Base-by-base conservation (phyloP, 1,140 invertebrate genomes). In the Drosophila pandora region DNA sequence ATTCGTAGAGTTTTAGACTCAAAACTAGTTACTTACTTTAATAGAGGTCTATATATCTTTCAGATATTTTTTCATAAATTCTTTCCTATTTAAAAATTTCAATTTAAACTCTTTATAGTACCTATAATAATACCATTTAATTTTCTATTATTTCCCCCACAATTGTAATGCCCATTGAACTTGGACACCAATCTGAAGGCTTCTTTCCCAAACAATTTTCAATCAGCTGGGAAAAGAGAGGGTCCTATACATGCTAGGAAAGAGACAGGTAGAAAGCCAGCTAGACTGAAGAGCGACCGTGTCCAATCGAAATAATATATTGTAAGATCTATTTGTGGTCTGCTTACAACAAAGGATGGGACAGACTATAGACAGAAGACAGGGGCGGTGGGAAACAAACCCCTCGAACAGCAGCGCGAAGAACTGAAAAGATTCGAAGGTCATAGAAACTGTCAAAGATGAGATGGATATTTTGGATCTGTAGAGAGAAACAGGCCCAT, bases 241-340 rank as follows among this genome's bases (percentile, higher is more conserved):
- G 21, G 12, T 10, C 43, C 17, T 17, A 22, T 47, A 30, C 12
- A 17, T 2, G n/a, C n/a, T 21, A 8, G 9, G 22, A 30, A 13
- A 52, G 49, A 30, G 28, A 52, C 23, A 8, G 10, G 9, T 7
- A 41, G 45, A n/a, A n/a, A 13, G 10, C 32, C 12, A 39, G 30
- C 12, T 34, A 43, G 17, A 23, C 34, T 23, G 47, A 54, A 48
- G 49, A 69, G 43, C 63, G 65, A 68, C 68, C 68, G 57, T 73
- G 70, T 73, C 70, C 68, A 73, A 73, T 72, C 70, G 70, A 69
- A 57, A 64, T 74, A 74, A 64, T 73, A 73, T 73, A 73, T 73
- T 72, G 53, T 74, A 74, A 55, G 71, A 71, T 71, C 68, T 74
- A 74, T 74, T 74, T 74, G 71, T 64, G 71, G 71, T 74, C 52